A percentile compares a stretch with the other conserved stretches of the same genome.
phyloP scores from a whole-genome alignment of 2,888 invertebrate genomes.

The Hypselothyrea guttata region DNA sequence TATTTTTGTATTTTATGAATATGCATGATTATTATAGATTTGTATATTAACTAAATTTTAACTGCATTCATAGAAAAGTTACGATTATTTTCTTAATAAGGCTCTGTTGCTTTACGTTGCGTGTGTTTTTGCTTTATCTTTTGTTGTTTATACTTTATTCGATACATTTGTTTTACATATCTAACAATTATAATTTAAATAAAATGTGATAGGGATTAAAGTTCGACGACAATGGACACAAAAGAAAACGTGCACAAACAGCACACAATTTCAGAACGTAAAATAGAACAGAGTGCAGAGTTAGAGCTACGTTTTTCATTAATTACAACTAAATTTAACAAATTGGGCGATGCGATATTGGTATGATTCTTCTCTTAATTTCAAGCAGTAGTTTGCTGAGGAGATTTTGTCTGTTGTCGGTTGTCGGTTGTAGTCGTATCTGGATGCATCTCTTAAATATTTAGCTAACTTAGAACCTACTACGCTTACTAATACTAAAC shows the following conservation, averaged over 20 bases:
- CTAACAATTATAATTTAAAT: conserved; percentile 41
- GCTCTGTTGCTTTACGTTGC: conserved; percentile 62
- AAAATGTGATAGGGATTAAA: conserved; percentile 13
- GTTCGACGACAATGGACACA: conserved; percentile 33
- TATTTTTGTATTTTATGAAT: conserved; percentile 44
- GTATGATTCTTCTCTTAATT: no score
- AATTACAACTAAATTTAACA: conserved; percentile 59
- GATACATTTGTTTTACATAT: conserved; percentile 56
- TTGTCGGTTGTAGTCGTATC: conserved; percentile 25
- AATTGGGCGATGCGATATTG: conserved; percentile 32
- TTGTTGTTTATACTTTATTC: conserved; percentile 60
- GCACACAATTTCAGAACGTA: conserved; percentile 34
- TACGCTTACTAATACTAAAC: conserved; percentile 63
- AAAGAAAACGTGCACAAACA: no score
- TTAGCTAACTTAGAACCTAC: conserved; percentile 71
- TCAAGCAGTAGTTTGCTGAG: conserved; percentile 2
- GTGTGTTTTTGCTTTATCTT: conserved; percentile 5
- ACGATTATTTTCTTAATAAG: conserved; percentile 71
- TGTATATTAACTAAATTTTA: conserved; percentile 68
- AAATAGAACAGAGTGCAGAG: conserved; percentile 28
- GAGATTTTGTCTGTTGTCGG: conserved; percentile 2
- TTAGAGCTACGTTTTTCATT: conserved; percentile 27
- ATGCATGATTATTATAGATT: conserved; percentile 48
- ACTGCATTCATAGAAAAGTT: conserved; percentile 68
- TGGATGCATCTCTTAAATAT: conserved; percentile 60